Conservation (phyloP, 2,797 vertebrate species). For the Falco biarmicus region DNA sequence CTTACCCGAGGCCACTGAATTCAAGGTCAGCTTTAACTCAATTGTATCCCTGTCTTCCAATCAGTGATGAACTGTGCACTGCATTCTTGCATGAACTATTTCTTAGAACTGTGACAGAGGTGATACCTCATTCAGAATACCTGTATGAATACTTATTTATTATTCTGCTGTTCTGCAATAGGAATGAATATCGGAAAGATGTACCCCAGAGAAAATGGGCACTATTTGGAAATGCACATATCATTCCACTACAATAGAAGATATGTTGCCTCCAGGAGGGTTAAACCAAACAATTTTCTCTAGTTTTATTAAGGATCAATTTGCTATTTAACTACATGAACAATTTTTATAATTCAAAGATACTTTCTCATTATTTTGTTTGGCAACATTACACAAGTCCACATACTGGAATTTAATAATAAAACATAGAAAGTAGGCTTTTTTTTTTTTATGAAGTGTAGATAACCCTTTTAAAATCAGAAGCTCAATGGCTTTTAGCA, state of each 20-base stretch:
- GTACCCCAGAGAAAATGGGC: not conserved
- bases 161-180: not conserved
- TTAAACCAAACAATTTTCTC: not conserved
- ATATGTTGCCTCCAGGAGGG: not conserved
- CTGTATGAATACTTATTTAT: not conserved
- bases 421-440: not conserved
- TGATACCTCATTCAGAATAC: not conserved
- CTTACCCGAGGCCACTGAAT: not conserved
- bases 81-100: not conserved
- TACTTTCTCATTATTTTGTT: not conserved
- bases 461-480: not conserved
- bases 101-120: not conserved
- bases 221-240: not conserved
- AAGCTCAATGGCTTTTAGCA: not conserved
- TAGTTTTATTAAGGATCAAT: not conserved
- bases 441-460: not conserved
- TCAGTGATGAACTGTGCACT: rapidly evolving
- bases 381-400: not conserved
- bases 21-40: not conserved
- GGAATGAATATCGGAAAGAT: not conserved
- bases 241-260: not conserved
- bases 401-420: not conserved
- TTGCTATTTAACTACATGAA: not conserved
- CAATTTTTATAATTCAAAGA: not conserved
- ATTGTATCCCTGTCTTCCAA: not conserved